Evolutionary conservation across 2,797 vertebrate genomes (phyloP).

Genomic region (Anguilla megastoma): DNA sequence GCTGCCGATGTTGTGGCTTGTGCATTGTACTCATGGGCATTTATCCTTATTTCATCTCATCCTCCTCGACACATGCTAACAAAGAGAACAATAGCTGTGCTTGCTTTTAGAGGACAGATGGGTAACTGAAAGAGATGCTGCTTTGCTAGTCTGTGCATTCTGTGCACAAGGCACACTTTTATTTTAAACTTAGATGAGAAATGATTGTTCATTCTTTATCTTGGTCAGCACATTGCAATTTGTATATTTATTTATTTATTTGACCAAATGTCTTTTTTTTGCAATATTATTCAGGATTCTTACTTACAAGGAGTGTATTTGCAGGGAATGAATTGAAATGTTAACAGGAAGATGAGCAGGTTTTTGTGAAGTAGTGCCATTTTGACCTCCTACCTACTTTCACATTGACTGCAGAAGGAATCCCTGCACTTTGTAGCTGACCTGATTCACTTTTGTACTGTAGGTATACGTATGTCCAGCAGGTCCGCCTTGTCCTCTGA

Average conservation of each 20-base stretch:
- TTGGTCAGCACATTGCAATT: neutral
- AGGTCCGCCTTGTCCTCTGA: neutral
- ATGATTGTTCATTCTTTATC: neutral
- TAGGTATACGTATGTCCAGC: neutral
- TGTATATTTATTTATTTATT: conserved; percentile 8
- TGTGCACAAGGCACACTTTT: neutral
- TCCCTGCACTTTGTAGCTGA: neutral
- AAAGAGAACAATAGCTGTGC: conserved; percentile 51
- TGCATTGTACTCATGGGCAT: conserved; percentile 47
- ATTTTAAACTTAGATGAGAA: neutral
- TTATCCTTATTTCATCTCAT: conserved; percentile 57
- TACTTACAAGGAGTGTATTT: neutral
- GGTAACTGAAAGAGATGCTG: neutral
- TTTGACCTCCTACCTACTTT: neutral
- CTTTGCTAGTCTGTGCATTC: neutral
- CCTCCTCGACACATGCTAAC: conserved; percentile 47
- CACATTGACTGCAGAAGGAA: neutral
- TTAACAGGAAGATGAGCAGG: neutral
- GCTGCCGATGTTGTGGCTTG: neutral
- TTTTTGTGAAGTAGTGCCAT: neutral
- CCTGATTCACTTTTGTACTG: neutral
- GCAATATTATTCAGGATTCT: neutral
- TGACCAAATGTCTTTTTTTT: neutral
- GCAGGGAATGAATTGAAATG: neutral
- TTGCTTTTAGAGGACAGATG: neutral